Evolutionary conservation across 1,140 invertebrate species (phyloP), one percentile per base, ranked within the genome.

Genomic region (Bradysia coprophila): DNA sequence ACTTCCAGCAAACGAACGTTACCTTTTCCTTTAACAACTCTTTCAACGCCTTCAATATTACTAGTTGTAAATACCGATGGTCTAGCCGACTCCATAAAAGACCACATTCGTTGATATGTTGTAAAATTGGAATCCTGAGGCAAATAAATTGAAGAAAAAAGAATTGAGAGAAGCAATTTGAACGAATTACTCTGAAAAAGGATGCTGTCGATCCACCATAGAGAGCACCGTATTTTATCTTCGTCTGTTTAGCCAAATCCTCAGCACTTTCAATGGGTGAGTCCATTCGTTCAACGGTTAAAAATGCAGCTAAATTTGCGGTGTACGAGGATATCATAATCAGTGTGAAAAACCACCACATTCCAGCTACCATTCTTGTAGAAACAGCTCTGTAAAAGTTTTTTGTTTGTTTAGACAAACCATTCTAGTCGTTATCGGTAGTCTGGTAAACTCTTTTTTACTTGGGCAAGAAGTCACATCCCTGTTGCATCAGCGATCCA

Each of bases 291-390:
- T 96, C 91, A 4, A 96, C 91, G 1, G 93, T 98, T 4, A 98
- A 64, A 64, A 98, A 97, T 21, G 94, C 92, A 18, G 94, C 94
- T 50, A 97, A 69, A 62, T 97, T 96, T 23, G 93, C 93, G 20
- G 93, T 98, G 64, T 97, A 97, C 1, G 91, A 96, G 13, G 91
- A 96, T 53, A 97, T 96, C 79, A 98, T 94, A 50, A 97, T 96
- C 15, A 97, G 67, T 1, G 90, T 95, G 64, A 96, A 96, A 63
- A 95, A 93, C 90, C 90, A 95, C 91, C 91, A 96, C 70, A 89
- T 91, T 32, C 76, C 77, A 9, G 86, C 87, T 4, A 93, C 84
- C 75, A 92, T 84, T 45, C 89, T 67, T 0, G 88, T 93, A 3
- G 82, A 86, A 9, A 85, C 72, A 39, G 82, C 83, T 63, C 83